Evolutionary conservation across 92 coral and sea anemone genomes (phyloP), one percentile per base, ranked within the genome.

Genomic region (Ricordea florida): DNA sequence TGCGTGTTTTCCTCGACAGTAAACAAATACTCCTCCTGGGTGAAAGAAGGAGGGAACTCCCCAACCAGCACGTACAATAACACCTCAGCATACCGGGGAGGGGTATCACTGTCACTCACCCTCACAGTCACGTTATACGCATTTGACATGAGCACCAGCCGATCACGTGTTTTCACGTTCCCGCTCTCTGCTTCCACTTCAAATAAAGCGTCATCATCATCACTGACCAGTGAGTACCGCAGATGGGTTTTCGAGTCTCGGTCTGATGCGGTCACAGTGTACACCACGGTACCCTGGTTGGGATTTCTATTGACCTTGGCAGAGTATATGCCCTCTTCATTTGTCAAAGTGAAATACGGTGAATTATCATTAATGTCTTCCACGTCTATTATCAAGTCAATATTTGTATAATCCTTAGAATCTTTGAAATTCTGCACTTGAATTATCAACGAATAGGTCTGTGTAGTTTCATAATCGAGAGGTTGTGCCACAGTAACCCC

Each of bases 361-460:
- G 57, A 61, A 38, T 96, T 96, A 56, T 96, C 99, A 61, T 96
- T 96, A 2, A 87, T 89, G 56, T 96, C 99, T 25, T 37, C 26
- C 6, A 96, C 90, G 0, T 79, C 60, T 20, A 96, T 47, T 41
- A 60, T 41, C 0, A 96, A 81, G 46, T 88, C 90, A 10, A 96
- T 80, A 74, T 92, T 93, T 30, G 82, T 42, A 66, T 88, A 94
- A 14, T 94, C 90, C 18, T 37, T 69, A 15, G 70, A 31, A n/a
- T 83, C 57, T 13, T 52, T 62, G 6, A 65, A 25, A 57, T 91
- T 85, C 55, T 84, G 79, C 21, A 82, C 84, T 37, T 92, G 86
- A 49, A 88, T 89, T 17, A 84, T 73, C 6, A 94, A 51, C 6
- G 59, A 69, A 74, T 91, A 90, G 9, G 57, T 52, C 33, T 58